Evolutionary conservation across 2,113 vertebrate species (phyloP), one percentile per base, ranked within the genome.

Genomic region (Lepus timidus): DNA sequence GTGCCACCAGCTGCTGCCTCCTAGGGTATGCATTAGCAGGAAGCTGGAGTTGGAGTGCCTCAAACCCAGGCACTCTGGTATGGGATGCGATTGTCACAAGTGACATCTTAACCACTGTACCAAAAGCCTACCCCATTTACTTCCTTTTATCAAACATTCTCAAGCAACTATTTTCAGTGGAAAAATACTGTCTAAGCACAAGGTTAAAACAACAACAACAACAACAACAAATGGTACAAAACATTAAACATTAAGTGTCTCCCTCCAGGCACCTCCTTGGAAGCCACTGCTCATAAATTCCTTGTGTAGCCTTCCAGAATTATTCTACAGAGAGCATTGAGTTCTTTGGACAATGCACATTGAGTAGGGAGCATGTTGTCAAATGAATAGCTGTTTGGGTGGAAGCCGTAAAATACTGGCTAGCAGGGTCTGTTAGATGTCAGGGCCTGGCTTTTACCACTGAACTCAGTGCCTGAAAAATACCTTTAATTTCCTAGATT

Each of bases 401-500:
- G 17, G 67, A 93, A 85, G 78, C 74, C 91, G 64, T 94, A 65
- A 95, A 85, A 90, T 55, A 90, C 58, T 83, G 49, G 81, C 58
- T n/a, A 51, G 9, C 13, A 51, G 74, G 4, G 16, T 90, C 73
- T 87, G 29, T 31, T 65, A 75, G 88, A 64, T 1, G 3, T 61
- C 67, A 65, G 88, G 78, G 70, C 23, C 52, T 25, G 33, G 31
- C 22, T 80, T 84, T 96, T 88, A 88, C 31, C 27, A 20, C 31
- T 4, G 51, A 79, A 16, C 23, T 44, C 62, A 33, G 6, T 86
- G 82, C 82, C 84, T 85, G 64, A 86, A 92, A 93, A 96, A 85
- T 70, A 88, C 27, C 82, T 93, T 89, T 76, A 80, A 71, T 95
- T 95, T 95, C 83, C 79, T 86, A 68, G 58, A 73, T 71, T 94